A percentile compares a stretch with the other conserved stretches of the same genome.
These are phyloP conservation scores for Eidolon helvum DNA, from an alignment of 2,113 vertebrate species.

Conservation along the genomic window DNA sequence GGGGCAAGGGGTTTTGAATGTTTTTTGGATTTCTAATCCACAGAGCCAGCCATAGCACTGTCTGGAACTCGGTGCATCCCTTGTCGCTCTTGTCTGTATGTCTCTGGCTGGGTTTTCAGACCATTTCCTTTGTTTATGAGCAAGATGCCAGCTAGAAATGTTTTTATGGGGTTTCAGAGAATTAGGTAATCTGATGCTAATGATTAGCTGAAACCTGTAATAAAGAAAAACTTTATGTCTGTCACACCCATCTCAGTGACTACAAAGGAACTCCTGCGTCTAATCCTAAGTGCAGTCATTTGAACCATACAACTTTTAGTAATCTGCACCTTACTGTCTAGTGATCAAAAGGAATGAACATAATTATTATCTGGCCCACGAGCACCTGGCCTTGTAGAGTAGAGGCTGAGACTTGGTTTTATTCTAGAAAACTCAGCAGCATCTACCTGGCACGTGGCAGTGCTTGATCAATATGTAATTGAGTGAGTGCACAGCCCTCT, in stretches of 20 bases:
- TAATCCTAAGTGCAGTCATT: not conserved
- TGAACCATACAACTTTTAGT: not conserved
- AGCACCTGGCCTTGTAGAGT: not conserved
- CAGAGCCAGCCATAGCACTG: not conserved
- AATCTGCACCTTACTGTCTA: not conserved
- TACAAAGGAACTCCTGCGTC: not conserved
- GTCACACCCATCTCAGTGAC: not conserved
- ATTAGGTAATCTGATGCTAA: not conserved
- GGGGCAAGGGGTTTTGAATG: not conserved
- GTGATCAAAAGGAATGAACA: not conserved
- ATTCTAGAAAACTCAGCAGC: not conserved
- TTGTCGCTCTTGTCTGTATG: not conserved
- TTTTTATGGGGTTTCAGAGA: not conserved
- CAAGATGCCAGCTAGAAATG: not conserved
- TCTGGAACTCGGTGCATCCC: not conserved
- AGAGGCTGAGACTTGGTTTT: not conserved
- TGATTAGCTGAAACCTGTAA: not conserved
- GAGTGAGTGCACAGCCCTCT: not conserved
- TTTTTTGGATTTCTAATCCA: not conserved
- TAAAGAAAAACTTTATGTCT: not conserved
- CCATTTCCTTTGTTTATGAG: not conserved
- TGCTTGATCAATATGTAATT: not conserved
- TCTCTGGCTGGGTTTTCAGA: not conserved
- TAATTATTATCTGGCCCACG: not conserved
- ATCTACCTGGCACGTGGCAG: not conserved